Conservation (phyloP, 30 jellyfish, hydroid and myxozoan species). For the Hydractinia echinata region DNA sequence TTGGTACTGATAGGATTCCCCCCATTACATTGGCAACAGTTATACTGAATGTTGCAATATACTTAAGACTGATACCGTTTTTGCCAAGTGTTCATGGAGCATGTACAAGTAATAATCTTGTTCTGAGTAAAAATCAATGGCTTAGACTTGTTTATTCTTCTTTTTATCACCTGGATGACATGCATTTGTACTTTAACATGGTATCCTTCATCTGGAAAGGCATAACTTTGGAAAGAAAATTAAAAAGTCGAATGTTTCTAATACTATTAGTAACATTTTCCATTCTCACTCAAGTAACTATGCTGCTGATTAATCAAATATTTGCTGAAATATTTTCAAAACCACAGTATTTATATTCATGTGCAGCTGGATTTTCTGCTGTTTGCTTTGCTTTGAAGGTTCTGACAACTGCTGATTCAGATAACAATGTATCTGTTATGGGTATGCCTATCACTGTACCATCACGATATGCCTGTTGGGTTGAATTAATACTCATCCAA, state of each 20-base stretch:
- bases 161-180: slow-evolving; percentile 75
- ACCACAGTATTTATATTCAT: slow-evolving; percentile 32
- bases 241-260: slow-evolving; percentile 58
- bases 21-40: slow-evolving; percentile 79
- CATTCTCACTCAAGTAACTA: slow-evolving; percentile 49
- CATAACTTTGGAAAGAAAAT: slow-evolving; percentile 54
- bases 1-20: slow-evolving; percentile 79
- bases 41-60: slow-evolving; percentile 61
- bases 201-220: slow-evolving; percentile 95
- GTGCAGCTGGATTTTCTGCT: slow-evolving; percentile 98
- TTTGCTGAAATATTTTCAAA: slow-evolving; percentile 35
- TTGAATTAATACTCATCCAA: slow-evolving; percentile 74
- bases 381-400: slow-evolving; percentile 88
- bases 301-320: slow-evolving; percentile 44
- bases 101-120: slow-evolving; percentile 63
- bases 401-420: slow-evolving; percentile 53
- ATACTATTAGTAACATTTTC: slow-evolving; percentile 54
- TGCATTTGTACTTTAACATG: slow-evolving; percentile 96
- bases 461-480: slow-evolving; percentile 76
- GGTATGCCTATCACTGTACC: slow-evolving; percentile 77
- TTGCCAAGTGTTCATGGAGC: slow-evolving; percentile 53
- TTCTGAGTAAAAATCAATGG: slow-evolving; percentile 59
- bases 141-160: slow-evolving; percentile 63
- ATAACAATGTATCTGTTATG: slow-evolving; percentile 44
- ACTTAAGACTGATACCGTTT: slow-evolving; percentile 52